phyloP scores from a whole-genome alignment of 2,797 vertebrate genomes.

The Peromyscus aztecus region DNA sequence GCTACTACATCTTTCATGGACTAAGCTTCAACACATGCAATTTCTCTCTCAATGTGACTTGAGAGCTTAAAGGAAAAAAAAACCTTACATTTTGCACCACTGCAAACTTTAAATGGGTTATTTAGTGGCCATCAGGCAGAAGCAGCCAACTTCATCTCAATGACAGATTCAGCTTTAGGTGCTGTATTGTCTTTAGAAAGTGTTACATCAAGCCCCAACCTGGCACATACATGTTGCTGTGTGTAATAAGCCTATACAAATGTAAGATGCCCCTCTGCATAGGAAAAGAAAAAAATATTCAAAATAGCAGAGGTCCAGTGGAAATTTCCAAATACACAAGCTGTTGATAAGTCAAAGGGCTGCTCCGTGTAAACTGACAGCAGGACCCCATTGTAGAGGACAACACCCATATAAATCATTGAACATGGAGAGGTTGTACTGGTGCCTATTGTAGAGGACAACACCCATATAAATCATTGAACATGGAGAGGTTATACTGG shows the following conservation, averaged over 20 bases:
- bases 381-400: not conserved
- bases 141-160: not conserved
- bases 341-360: not conserved
- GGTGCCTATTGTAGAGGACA: not conserved
- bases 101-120: not conserved
- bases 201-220: not conserved
- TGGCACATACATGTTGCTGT: not conserved
- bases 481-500: not conserved
- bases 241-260: not conserved
- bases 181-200: not conserved
- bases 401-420: not conserved
- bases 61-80: not conserved
- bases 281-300: not conserved
- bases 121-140: not conserved
- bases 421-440: not conserved
- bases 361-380: not conserved
- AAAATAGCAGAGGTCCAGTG: not conserved
- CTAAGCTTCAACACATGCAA: not conserved
- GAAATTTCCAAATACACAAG: not conserved
- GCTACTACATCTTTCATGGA: not conserved
- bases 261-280: not conserved
- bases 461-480: not conserved
- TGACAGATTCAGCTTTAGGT: not conserved
- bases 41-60: not conserved
- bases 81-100: not conserved